Evolutionary conservation across 2,113 vertebrate species (phyloP), one percentile per base, ranked within the genome.

Genomic region (Pteropus alecto): DNA sequence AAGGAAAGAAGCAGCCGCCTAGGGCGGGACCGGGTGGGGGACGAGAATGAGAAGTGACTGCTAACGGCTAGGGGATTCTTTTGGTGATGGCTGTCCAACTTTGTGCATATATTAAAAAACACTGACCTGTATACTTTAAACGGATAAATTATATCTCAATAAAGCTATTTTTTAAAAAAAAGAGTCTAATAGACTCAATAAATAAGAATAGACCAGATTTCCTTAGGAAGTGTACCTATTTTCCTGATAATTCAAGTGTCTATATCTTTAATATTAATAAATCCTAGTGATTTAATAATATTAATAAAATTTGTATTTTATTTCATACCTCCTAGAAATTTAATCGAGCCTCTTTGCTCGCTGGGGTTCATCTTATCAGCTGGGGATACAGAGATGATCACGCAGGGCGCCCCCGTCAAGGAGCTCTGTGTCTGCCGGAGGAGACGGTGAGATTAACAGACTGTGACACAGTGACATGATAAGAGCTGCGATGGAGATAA

Each of bases 41-140:
- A 24, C 26, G 0, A 30, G 78, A 26, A n/a, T 0, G 4, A 35
- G n/a, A 61, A 35, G 35, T 18, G 65, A 48, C 68, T 7, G 43
- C 19, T 6, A 2, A 4, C 1, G 33, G 77, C 14, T 16, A 7
- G 1, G 9, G 0, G 6, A 19, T 18, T 58, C 73, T 61, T 22
- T 7, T 6, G 38, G 21, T 30, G 54, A 7, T 3, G 19, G 28
- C 14, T 6, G 51, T 3, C 48, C 28, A 46, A 33, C 70, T 82
- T 51, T 26, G 60, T 56, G 74, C 48, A 61, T 60, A 56, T 28
- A 28, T 14, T 51, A 79, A 93, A 93, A 51, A 13, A 30, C 41
- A 10, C 28, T n/a, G 16, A 81, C 7, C 6, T n/a, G 87, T 38
- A 60, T 0, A 35, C 26, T 79, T 76, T 71, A 28, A 12, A 12